Evolutionary conservation across 2,888 invertebrate genomes (phyloP), one percentile per base, ranked within the genome.

Genomic region (Idaea aversata): DNA sequence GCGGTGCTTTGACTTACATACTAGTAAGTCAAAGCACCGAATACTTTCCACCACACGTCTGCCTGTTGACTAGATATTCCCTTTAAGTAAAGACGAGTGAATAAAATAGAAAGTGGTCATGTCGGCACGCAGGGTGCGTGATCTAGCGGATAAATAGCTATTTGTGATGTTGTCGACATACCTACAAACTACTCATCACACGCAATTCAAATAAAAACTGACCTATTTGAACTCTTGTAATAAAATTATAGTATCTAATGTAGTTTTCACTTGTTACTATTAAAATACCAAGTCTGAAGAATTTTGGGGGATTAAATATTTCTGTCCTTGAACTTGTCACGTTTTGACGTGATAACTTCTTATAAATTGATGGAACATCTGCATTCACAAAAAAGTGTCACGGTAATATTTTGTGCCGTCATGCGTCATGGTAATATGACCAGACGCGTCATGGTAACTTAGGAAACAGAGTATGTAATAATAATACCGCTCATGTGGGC

Each of bases 21-120:
- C 10, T 13, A 10, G 47, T 47, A 47, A 47, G 47, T 13, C 36
- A 36, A 13, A 47, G 13, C 47, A 47, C 47, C 47, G 6, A 47
- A 13, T 47, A 47, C 47, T 47, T 47, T 47, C 47, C 47, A 47
- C 7, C 47, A 47, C 47, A 47, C 7, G 47, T 47, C 7, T 47
- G 13, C 13, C 47, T 47, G 13, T 47, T 47, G 47, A 47, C 47
- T 47, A 47, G 47, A 47, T 47, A 47, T 47, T 47, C 10, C 47
- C 47, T 47, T 47, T 13, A 13, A 47, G 47, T 47, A 13, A 59
- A 65, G 65, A 64, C 68, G 60, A 65, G 68, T 65, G 66, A 75
- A 78, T 77, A 78, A 81, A 80, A 82, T 79, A 82, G 82, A 82
- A 82, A 82, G 82, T 81, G 73, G 75, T 72, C 57, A 57, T 58